These are phyloP conservation scores for Lepisosteus osseus DNA, from an alignment of 2,113 vertebrate species.

Conservation along the genomic window DNA sequence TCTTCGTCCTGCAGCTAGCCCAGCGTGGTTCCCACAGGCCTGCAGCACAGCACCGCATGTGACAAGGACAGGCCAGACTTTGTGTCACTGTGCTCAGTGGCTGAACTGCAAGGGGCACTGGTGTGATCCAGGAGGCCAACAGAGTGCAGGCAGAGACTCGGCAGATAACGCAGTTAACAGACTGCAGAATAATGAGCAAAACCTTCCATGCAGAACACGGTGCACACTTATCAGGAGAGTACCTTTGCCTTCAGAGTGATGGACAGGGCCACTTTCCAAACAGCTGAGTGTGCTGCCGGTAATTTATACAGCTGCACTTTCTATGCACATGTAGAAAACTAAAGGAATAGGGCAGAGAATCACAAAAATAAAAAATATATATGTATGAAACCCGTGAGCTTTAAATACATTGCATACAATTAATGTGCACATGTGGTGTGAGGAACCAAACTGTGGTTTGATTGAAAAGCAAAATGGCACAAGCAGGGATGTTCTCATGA, in stretches of 20 bases:
- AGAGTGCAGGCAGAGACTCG: conserved; percentile 35
- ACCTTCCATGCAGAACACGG: neutral
- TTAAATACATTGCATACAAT: too few species aligned
- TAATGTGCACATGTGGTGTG: too few species aligned
- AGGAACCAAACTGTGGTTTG: too few species aligned
- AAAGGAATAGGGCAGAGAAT: too few species aligned
- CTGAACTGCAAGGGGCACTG: conserved; percentile 30
- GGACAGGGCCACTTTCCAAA: conserved; percentile 47
- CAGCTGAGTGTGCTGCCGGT: conserved; percentile 32
- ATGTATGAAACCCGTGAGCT: too few species aligned
- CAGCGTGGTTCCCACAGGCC: neutral
- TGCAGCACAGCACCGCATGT: neutral
- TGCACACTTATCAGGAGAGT: conserved; percentile 32
- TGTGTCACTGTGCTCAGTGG: conserved; percentile 19
- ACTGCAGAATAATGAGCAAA: conserved; percentile 34
- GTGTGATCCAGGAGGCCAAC: conserved; percentile 18
- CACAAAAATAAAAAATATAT: too few species aligned
- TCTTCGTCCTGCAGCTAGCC: too few species aligned
- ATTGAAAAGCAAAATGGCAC: too few species aligned
- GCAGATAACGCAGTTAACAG: conserved; percentile 30
- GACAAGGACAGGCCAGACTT: neutral
- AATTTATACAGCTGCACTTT: too few species aligned
- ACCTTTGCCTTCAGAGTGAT: conserved; percentile 23
- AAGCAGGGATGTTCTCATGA: too few species aligned
- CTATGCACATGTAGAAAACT: too few species aligned